Percentiles rank a stretch among this genome's conserved stretches.
Evolutionary conservation across 2,113 vertebrate species (phyloP).

Genomic region (Boulengeromyrus knoepffleri): DNA sequence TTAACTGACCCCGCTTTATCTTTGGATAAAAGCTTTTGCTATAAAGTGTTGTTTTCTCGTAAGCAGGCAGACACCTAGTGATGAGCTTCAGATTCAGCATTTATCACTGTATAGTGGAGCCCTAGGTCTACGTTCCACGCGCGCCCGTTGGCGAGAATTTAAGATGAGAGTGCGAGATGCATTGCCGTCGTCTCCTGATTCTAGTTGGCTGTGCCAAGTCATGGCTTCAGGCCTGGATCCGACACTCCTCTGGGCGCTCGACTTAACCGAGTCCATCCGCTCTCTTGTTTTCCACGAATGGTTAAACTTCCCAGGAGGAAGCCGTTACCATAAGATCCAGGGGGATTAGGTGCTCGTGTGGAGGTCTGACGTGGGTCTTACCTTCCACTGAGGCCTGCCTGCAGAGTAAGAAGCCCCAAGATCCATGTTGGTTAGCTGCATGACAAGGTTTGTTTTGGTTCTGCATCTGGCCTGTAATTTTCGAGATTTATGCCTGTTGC

Average conservation of each 20-base stretch:
- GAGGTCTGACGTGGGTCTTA: conserved; percentile 36
- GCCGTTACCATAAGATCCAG: conserved; percentile 24
- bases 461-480: conserved; percentile 57
- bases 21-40: background rate
- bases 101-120: background rate
- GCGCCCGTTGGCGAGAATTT: background rate
- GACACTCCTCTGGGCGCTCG: background rate
- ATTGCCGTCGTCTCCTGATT: background rate
- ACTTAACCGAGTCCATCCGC: background rate
- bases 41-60: background rate
- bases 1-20: background rate
- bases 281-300: conserved; percentile 2
- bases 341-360: conserved; percentile 27
- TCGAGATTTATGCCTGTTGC: conserved; percentile 52
- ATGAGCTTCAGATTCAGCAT: background rate
- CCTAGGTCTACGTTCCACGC: background rate
- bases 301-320: conserved; percentile 31
- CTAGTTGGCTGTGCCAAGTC: background rate
- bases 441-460: conserved; percentile 51
- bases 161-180: background rate
- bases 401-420: conserved; percentile 38
- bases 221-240: background rate
- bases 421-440: conserved; percentile 32
- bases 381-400: conserved; percentile 37
- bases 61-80: background rate